phyloP scores from a whole-genome alignment of 2,797 vertebrate species.

The Hydrocynus forskahlii region DNA sequence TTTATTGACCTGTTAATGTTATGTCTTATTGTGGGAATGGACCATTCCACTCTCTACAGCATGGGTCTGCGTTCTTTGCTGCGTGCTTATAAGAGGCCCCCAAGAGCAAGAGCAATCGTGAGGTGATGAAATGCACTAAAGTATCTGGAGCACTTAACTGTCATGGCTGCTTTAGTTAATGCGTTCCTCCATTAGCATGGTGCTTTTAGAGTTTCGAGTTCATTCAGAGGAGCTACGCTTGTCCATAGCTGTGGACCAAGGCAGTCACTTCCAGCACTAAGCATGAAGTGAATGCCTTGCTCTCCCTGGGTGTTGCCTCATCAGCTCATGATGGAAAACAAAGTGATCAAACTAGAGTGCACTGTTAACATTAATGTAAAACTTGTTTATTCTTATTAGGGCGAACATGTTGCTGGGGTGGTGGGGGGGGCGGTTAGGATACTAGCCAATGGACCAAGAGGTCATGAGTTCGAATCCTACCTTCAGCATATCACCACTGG shows the following conservation, averaged over 20 bases:
- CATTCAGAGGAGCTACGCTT: not conserved
- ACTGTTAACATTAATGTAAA: not conserved
- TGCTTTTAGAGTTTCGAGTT: constrained; percentile 4
- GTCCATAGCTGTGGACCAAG: not conserved
- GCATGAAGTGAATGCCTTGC: no score
- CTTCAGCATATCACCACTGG: no score
- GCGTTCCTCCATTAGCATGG: constrained; percentile 61
- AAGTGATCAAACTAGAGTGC: not conserved
- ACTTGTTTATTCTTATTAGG: no score
- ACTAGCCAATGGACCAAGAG: no score
- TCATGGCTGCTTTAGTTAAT: constrained; percentile 64
- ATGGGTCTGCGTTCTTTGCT: not conserved
- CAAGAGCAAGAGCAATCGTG: constrained; percentile 1
- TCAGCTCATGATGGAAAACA: not conserved
- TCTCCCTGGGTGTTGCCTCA: not conserved
- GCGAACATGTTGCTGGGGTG: no score
- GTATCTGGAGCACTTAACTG: constrained; percentile 39
- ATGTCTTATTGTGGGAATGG: not conserved
- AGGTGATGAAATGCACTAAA: constrained; percentile 16
- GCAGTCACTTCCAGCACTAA: not conserved
- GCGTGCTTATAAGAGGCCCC: not conserved
- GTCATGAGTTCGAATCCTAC: no score
- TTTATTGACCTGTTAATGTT: not conserved
- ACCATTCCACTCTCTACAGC: not conserved
- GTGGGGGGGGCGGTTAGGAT: no score